These are phyloP conservation scores for Nyctalus aviator DNA, from an alignment of 2,797 vertebrate species.

Conservation along the genomic window DNA sequence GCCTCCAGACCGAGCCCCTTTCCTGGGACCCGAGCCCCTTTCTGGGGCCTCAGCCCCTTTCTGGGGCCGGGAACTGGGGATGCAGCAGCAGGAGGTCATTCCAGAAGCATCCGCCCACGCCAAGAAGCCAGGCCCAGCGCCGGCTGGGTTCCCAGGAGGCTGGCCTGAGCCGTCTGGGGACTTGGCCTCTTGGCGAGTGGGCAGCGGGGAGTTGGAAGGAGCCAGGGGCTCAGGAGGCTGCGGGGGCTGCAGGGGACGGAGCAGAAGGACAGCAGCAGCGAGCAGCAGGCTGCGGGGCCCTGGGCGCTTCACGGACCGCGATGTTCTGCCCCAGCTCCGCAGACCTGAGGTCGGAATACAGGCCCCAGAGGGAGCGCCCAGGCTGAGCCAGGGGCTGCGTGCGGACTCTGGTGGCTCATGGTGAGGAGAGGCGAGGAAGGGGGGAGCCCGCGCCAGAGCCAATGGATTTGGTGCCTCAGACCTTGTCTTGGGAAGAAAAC, in stretches of 20 bases:
- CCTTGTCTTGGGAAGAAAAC: constrained; percentile 85
- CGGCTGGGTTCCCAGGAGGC: background rate
- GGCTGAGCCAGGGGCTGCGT: background rate
- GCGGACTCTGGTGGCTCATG: too few relatives aligned
- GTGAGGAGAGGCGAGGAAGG: constrained; percentile 30
- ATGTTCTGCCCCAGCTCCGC: too few relatives aligned
- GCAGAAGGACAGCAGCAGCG: too few relatives aligned
- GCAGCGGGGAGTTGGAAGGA: background rate
- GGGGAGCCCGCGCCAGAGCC: constrained; percentile 73
- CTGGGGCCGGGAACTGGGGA: too few relatives aligned
- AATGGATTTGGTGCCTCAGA: constrained; percentile 84
- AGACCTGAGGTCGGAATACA: constrained; percentile 90
- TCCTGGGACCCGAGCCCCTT: too few relatives aligned
- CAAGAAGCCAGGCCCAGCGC: background rate
- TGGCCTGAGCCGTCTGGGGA: background rate
- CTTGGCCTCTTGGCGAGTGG: background rate
- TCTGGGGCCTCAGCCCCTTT: too few relatives aligned
- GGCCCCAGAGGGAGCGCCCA: constrained; percentile 85
- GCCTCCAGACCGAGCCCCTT: too few relatives aligned
- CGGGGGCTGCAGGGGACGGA: constrained; percentile 4
- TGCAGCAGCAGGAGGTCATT: background rate
- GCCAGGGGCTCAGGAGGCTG: background rate
- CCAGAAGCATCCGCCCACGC: background rate
- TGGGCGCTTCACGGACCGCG: too few relatives aligned
- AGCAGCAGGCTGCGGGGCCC: too few relatives aligned